Percentiles rank a stretch among this genome's conserved stretches.
Conservation (phyloP, 2,888 invertebrate species). For the Sinodicranocentrus sp. region DNA sequence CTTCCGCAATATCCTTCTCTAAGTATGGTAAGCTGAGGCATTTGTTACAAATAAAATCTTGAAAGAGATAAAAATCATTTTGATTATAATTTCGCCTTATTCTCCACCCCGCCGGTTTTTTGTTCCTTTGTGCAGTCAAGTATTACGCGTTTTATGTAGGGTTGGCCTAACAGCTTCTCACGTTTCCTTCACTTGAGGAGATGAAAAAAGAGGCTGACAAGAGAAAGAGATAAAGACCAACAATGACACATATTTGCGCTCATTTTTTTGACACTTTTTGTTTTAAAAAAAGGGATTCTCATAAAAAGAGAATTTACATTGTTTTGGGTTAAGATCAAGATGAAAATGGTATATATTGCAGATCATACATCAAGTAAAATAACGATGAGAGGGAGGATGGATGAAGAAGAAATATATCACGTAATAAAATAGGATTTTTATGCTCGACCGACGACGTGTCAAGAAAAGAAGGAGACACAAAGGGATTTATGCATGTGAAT, state of each 20-base stretch:
- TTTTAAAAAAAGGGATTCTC: not conserved
- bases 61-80: too few species aligned
- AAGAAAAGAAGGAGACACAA: slow-evolving; percentile 51
- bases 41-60: too few species aligned
- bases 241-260: slow-evolving; percentile 21
- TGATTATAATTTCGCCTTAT: too few species aligned
- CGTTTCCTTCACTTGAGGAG: not conserved
- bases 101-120: too few species aligned
- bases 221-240: slow-evolving; percentile 18
- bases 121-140: too few species aligned
- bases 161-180: not conserved
- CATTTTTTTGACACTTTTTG: slow-evolving; percentile 37
- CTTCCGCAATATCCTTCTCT: too few species aligned
- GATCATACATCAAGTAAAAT: too few species aligned
- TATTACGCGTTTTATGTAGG: too few species aligned
- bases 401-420: slow-evolving; percentile 36
- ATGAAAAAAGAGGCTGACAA: not conserved
- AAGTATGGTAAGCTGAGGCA: too few species aligned
- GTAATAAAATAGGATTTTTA: slow-evolving; percentile 62
- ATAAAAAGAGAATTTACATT: slow-evolving; percentile 6
- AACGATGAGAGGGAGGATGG: too few species aligned
- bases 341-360: slow-evolving; percentile 10
- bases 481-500: slow-evolving; percentile 65
- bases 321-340: slow-evolving; percentile 2
- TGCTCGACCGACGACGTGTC: slow-evolving; percentile 57